Conservation (phyloP, 2,113 vertebrate species). For the Columba livia region DNA sequence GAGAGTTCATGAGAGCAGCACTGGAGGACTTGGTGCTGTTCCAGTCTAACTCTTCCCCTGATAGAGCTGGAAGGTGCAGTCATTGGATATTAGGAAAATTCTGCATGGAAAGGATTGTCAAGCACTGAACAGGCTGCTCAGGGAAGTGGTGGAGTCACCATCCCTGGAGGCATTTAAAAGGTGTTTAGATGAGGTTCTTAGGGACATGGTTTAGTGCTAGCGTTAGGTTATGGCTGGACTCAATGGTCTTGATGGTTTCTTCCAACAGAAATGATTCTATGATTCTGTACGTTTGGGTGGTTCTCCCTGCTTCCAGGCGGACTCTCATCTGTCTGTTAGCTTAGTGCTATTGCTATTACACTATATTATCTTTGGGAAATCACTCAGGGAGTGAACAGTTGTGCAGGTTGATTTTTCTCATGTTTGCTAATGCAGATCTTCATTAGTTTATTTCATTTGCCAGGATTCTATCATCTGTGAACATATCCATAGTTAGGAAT, state of each 20-base stretch:
- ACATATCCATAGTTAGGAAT: fast-evolving
- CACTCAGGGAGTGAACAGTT: not conserved
- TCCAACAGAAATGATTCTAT: no score
- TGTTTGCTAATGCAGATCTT: not conserved
- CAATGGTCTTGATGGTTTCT: no score
- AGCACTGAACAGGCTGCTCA: no score
- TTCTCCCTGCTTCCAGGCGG: not conserved
- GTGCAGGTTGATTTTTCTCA: not conserved
- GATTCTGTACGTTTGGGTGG: not conserved
- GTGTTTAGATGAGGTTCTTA: no score
- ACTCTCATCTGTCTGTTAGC: not conserved
- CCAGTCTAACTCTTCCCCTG: not conserved
- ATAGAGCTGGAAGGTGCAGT: not conserved
- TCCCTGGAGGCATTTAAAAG: no score
- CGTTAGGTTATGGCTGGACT: no score
- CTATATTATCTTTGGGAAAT: fast-evolving
- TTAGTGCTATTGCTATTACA: not conserved
- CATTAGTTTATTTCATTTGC: not conserved
- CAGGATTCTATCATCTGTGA: not conserved
- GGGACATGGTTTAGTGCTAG: no score
- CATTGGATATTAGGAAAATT: no score
- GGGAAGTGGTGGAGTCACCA: no score
- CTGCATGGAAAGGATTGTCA: no score
- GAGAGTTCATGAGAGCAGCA: not conserved
- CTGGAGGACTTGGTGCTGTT: not conserved